phyloP scores from a whole-genome alignment of 2,797 vertebrate species.

The Galago senegalensis region DNA sequence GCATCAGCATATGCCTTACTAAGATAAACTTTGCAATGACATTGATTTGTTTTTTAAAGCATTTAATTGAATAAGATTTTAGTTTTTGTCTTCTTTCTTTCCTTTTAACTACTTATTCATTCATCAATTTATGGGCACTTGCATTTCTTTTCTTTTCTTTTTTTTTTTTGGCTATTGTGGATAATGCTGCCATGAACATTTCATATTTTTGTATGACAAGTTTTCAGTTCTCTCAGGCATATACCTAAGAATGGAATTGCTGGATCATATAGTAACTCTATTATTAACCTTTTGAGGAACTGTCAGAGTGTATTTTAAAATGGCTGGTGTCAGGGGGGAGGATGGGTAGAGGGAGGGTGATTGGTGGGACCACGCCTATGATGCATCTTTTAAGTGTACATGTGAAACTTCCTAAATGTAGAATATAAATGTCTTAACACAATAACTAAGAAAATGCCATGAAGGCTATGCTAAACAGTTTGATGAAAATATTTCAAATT shows the following conservation, averaged over 20 bases:
- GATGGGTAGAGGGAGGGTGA: too few species aligned
- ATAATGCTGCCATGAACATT: not conserved
- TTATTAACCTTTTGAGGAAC: conserved; percentile 20
- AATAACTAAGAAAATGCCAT: too few species aligned
- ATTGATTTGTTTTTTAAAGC: conserved; percentile 13
- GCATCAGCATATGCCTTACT: not conserved
- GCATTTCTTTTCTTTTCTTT: conserved; percentile 18
- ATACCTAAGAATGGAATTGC: not conserved
- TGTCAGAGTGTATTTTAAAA: conserved; percentile 11
- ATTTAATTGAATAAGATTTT: conserved; percentile 21
- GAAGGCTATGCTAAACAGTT: too few species aligned
- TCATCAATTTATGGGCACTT: not conserved
- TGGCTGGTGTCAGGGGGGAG: not conserved
- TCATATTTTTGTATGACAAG: not conserved
- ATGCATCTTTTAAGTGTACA: too few species aligned
- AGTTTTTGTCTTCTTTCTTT: not conserved
- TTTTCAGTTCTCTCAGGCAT: conserved; percentile 46
- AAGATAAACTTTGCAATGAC: not conserved
- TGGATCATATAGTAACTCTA: conserved; percentile 33
- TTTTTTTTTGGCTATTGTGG: not conserved
- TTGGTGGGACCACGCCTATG: too few species aligned
- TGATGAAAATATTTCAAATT: too few species aligned
- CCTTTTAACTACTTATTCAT: not conserved
- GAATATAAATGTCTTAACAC: too few species aligned
- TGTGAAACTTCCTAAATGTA: too few species aligned